Base-by-base conservation (phyloP, 2,888 invertebrate species). In the Plebejus argus region DNA sequence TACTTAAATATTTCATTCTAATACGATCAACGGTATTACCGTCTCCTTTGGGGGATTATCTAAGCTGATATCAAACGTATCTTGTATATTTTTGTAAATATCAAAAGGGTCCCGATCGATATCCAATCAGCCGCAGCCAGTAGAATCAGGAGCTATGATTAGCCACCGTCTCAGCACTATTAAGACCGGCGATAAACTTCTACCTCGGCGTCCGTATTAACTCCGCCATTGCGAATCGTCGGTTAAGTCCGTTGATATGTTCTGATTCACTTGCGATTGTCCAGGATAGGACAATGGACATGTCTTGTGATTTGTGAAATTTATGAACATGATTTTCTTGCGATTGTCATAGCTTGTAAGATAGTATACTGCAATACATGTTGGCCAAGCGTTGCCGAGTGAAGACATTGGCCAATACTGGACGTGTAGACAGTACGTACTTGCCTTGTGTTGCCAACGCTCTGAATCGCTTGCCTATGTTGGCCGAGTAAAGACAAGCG, bases 101-200 rank as follows among this genome's bases (percentile, higher is more conserved):
- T 74, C 74, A 23, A 74, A 53, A 85, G 85, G 84, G 86, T 85
- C 78, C 80, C 84, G 90, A 86, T 93, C 93, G 92, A 93, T 93
- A 93, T 85, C 90, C 91, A 93, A 93, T 93, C 93, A 92, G 88
- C 83, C 53, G 49, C 53, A 83, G 79, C 86, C 85, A 83, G 85
- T 84, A 84, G 86, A 87, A 89, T 89, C 90, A 91, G 90, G 90
- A 89, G 87, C 78, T 84, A 85, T 90, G 91, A 92, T 92, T 92
- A 91, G 89, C 86, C 86, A 84, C 85, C 84, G 84, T 84, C 87
- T 87, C 86, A 88, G 87, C 86, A 86, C 86, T 85, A 77, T 71
- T 77, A 53, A 77, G 71, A 28, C 74, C 49, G 49, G 56, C 71
- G 56, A 71, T 77, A 71, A 77, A 71, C 20, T 77, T 77, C 56